phyloP scores from a whole-genome alignment of 2,888 invertebrate species.

The Dorcus hopei region DNA sequence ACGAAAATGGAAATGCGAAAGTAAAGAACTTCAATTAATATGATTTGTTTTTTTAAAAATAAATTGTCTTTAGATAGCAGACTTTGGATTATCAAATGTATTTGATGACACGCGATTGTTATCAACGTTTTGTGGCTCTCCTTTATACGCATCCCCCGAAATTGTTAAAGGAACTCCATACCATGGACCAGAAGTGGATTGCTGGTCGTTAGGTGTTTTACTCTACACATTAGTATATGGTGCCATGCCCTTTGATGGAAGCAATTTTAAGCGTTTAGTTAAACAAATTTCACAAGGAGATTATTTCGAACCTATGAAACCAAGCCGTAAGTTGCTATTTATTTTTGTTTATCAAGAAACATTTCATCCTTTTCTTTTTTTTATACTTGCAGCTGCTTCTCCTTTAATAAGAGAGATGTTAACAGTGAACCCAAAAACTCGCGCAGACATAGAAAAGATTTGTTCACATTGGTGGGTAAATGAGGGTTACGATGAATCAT shows the following conservation, averaged over 20 bases:
- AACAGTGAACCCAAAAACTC: slow-evolving; percentile 83
- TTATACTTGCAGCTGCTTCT: slow-evolving; percentile 72
- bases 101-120: slow-evolving; percentile 84
- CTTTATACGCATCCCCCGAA: slow-evolving; percentile 95
- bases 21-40: slow-evolving; percentile 48
- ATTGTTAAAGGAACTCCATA: slow-evolving; percentile 96
- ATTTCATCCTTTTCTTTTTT: slow-evolving; percentile 1
- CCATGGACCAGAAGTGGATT: slow-evolving; percentile 93
- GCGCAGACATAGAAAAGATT: slow-evolving; percentile 91
- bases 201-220: slow-evolving; percentile 94
- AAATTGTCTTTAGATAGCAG: slow-evolving; percentile 74
- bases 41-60: background rate
- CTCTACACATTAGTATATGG: slow-evolving; percentile 98
- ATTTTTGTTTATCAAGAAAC: slow-evolving; percentile 3
- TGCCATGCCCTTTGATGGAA: slow-evolving; percentile 99
- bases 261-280: slow-evolving; percentile 94
- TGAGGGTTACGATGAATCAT: slow-evolving; percentile 74
- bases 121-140: slow-evolving; percentile 94
- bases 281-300: slow-evolving; percentile 96
- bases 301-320: slow-evolving; percentile 93
- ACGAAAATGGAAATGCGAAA: slow-evolving; percentile 92
- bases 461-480: slow-evolving; percentile 98
- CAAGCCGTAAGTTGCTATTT: slow-evolving; percentile 68
- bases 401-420: slow-evolving; percentile 92
- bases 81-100: slow-evolving; percentile 97